Conservation (phyloP, 2,113 vertebrate species). For the Corythaeola cristata region DNA sequence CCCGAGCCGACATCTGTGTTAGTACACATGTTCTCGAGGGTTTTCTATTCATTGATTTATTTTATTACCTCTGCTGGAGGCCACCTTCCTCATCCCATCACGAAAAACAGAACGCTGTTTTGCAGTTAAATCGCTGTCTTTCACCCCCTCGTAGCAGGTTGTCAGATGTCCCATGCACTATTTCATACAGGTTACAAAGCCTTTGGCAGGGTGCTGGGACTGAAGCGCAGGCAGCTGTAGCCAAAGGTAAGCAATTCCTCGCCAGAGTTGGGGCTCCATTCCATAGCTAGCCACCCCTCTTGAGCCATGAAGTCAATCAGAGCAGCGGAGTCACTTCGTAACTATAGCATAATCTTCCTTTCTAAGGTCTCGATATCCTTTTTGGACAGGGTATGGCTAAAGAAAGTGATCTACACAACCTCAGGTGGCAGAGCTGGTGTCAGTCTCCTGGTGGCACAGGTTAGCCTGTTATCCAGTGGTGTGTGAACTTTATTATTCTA, state of each 20-base stretch:
- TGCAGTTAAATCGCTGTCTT: not conserved
- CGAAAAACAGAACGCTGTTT: not conserved
- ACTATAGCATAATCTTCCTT: not conserved
- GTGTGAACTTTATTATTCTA: not conserved
- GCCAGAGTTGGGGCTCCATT: not conserved
- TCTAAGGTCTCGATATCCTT: not conserved
- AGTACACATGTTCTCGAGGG: too few species aligned
- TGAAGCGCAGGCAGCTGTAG: not conserved
- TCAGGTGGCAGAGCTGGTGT: not conserved
- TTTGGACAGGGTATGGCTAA: not conserved
- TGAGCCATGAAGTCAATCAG: not conserved
- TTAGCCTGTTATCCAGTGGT: not conserved
- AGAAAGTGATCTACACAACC: not conserved
- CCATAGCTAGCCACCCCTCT: not conserved
- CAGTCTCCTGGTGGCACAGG: not conserved
- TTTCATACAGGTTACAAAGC: not conserved
- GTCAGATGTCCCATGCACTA: accelerated
- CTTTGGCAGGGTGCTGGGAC: not conserved
- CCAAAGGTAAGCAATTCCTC: not conserved
- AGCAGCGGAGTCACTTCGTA: not conserved
- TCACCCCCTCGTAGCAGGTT: not conserved
- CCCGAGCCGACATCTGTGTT: not conserved
- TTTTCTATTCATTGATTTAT: not conserved
- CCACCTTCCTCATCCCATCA: not conserved
- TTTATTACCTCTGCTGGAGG: not conserved